phyloP scores from a whole-genome alignment of 2,888 invertebrate genomes.

The Mesorhabditis spiculigera region DNA sequence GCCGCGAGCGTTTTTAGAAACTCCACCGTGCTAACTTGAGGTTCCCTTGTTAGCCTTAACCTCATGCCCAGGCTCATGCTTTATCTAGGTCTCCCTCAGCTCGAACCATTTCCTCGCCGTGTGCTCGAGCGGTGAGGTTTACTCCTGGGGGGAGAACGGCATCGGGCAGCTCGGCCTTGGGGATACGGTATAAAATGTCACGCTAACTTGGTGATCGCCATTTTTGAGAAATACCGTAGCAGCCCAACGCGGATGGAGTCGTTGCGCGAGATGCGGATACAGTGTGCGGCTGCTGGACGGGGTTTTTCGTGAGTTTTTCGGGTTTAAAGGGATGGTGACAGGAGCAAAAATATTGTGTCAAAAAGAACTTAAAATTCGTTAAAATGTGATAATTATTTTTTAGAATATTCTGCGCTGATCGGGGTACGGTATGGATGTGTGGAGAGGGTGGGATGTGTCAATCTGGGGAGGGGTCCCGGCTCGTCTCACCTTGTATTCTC shows the following conservation, averaged over 20 bases:
- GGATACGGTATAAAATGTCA: conserved; percentile 21
- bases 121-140: conserved; percentile 62
- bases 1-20: too few relatives aligned
- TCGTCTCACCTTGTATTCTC: conserved; percentile 67
- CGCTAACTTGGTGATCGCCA: neutral
- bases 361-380: conserved; percentile 58
- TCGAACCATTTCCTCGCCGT: neutral
- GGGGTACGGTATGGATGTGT: conserved; percentile 71
- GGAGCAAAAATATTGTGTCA: conserved; percentile 60
- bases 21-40: too few relatives aligned
- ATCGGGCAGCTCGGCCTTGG: conserved; percentile 70
- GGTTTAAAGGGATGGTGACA: neutral
- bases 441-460: conserved; percentile 66
- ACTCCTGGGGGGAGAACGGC: conserved; percentile 71
- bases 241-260: conserved; percentile 15
- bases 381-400: conserved; percentile 58
- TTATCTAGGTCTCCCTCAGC: neutral
- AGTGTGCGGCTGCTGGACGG: conserved; percentile 26
- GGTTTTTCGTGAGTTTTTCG: conserved; percentile 12
- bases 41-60: too few relatives aligned
- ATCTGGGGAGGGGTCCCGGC: conserved; percentile 36
- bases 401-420: conserved; percentile 70
- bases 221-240: conserved; percentile 3
- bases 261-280: conserved; percentile 24
- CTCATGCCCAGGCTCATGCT: neutral